Evolutionary conservation across 2,888 invertebrate species (phyloP).

Genomic region (Acleris laterana): DNA sequence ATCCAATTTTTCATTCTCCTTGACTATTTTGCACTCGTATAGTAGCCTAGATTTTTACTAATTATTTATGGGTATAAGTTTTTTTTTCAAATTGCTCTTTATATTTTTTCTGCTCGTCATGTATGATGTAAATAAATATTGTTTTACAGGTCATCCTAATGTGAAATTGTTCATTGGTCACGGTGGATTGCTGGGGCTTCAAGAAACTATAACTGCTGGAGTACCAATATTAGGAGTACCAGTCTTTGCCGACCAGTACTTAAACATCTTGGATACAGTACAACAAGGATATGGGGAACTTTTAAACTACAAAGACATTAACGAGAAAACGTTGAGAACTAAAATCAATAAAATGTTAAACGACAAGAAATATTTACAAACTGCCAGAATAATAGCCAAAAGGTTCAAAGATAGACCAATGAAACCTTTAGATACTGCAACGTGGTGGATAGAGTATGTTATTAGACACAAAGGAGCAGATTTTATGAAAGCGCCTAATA

Average conservation of each 20-base stretch:
- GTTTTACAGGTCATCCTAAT: slow-evolving; percentile 61
- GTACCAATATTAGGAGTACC: slow-evolving; percentile 73
- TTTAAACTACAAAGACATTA: slow-evolving; percentile 56
- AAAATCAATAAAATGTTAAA: slow-evolving; percentile 60
- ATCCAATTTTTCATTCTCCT: no score
- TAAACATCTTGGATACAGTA: slow-evolving; percentile 61
- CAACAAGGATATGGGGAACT: slow-evolving; percentile 64
- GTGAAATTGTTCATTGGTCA: slow-evolving; percentile 72
- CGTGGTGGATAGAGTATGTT: slow-evolving; percentile 47
- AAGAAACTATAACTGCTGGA: slow-evolving; percentile 67
- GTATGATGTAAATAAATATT: no score
- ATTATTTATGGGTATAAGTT: no score
- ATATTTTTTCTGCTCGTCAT: no score
- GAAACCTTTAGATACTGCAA: slow-evolving; percentile 42
- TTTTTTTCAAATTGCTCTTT: not conserved
- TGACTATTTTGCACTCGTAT: no score
- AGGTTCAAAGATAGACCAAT: slow-evolving; percentile 45
- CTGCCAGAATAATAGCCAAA: slow-evolving; percentile 38
- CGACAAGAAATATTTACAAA: slow-evolving; percentile 50
- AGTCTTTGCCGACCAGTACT: slow-evolving; percentile 70
- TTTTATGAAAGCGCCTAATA: slow-evolving; percentile 48
- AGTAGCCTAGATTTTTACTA: no score
- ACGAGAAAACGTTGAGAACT: slow-evolving; percentile 54
- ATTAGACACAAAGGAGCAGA: slow-evolving; percentile 46
- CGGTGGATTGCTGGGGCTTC: slow-evolving; percentile 68